These are phyloP conservation scores for Nomada fucata DNA, from an alignment of 2,888 invertebrate genomes.

Conservation along the genomic window DNA sequence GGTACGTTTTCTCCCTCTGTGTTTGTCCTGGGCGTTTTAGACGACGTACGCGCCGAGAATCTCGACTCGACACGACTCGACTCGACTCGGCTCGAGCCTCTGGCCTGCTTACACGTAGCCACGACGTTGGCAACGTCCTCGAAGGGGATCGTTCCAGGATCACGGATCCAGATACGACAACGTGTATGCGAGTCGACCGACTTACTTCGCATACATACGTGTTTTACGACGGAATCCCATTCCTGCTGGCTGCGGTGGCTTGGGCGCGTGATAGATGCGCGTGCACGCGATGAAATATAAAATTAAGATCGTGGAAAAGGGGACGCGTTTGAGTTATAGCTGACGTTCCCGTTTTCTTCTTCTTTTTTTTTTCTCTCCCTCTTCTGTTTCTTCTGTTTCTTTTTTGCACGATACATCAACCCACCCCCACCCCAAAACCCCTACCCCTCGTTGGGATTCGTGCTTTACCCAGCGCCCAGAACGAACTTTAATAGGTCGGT, in stretches of 20 bases:
- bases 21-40: slow-evolving; percentile 34
- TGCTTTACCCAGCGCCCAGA: not conserved
- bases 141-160: slow-evolving; percentile 37
- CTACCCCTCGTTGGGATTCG: not conserved
- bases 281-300: slow-evolving; percentile 39
- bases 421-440: too few species aligned
- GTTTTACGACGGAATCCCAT: slow-evolving; percentile 5
- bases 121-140: slow-evolving; percentile 33
- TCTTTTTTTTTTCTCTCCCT: not conserved
- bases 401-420: not conserved
- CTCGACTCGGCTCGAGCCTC: slow-evolving; percentile 16
- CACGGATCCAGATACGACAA: slow-evolving; percentile 39
- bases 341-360: not conserved
- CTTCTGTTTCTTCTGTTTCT: not conserved
- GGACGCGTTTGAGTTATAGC: slow-evolving; percentile 24
- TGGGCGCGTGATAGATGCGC: slow-evolving; percentile 39
- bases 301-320: slow-evolving; percentile 45
- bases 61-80: slow-evolving; percentile 8
- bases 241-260: not conserved
- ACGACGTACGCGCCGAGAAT: slow-evolving; percentile 39
- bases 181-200: slow-evolving; percentile 19
- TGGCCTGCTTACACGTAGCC: slow-evolving; percentile 4
- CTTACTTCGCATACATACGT: slow-evolving; percentile 2
- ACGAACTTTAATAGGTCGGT: not conserved
- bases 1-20: not conserved